A percentile compares a stretch with the other conserved stretches of the same genome.
Conservation (phyloP, 2,797 vertebrate genomes). For the Ptychobarbus kaznakovi region DNA sequence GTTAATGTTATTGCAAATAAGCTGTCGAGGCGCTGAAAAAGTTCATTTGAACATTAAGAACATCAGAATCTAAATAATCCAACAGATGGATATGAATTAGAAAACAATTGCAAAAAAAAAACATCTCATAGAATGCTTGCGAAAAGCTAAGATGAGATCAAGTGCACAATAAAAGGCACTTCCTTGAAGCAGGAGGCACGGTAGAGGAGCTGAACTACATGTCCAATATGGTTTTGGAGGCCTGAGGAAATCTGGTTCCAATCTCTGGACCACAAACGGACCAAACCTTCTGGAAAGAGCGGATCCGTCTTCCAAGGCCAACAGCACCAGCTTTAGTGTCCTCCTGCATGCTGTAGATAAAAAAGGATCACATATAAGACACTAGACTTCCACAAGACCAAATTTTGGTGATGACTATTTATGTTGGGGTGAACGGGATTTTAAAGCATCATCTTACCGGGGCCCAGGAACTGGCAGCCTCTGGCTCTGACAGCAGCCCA, state of each 20-base stretch:
- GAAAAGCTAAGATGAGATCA: neutral
- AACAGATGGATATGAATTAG: neutral
- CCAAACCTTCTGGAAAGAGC: conserved; percentile 98
- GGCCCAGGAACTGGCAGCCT: conserved; percentile 98
- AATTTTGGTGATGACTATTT: too few species aligned
- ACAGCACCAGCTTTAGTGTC: conserved; percentile 96
- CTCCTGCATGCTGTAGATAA: conserved; percentile 98
- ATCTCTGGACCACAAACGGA: conserved; percentile 97
- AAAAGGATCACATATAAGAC: too few species aligned
- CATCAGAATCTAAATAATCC: neutral
- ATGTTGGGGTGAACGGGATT: too few species aligned
- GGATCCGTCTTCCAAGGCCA: conserved; percentile 96
- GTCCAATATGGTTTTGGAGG: conserved; percentile 99
- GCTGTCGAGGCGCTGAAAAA: neutral
- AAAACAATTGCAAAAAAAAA: neutral
- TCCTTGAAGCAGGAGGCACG: conserved; percentile 99
- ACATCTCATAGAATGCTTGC: neutral
- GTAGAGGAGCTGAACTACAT: conserved; percentile 98
- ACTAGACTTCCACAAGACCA: too few species aligned
- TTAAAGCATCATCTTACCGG: conserved; percentile 84
- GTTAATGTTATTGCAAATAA: neutral
- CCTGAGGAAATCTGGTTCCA: conserved; percentile 98
- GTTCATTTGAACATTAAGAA: neutral
- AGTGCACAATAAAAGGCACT: conserved; percentile 70
- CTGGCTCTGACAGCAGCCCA: conserved; percentile 98